Base-by-base conservation (phyloP, 2,797 vertebrate species). In the Crypturellus tataupa region DNA sequence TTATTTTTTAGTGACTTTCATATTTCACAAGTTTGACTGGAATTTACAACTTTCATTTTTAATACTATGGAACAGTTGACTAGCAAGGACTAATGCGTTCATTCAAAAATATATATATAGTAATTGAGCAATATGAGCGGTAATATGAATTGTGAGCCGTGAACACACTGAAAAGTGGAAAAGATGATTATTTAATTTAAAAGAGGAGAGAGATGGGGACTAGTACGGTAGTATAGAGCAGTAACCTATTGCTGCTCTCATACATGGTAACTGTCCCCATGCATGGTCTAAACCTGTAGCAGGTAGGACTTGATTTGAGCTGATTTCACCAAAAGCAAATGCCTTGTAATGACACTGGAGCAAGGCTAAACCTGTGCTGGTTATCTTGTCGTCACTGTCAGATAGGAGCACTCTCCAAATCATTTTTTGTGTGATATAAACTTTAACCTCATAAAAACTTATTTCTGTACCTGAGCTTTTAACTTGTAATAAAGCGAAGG, bases 101-200 rank as follows among this genome's bases (percentile, higher is more conserved):
- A 29, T 49, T 49, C 9, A 39, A 39, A 37, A 42, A 47, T 69
- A 69, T 13, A 33, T 13, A 33, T 49, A 4, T 73, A 64, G 51
- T 77, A 85, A 73, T 93, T 87, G 37, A 58, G 5, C 39, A 75
- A 19, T 31, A 72, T 46, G 5, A 64, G 12, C 86, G 67, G 58
- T 68, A 84, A 82, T 76, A 55, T 67, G 79, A 49, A 79, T 21
- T n/a, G 25, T 84, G 46, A 83, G 80, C 49, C 78, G 70, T 72
- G 16, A 80, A 56, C 15, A 77, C 70, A 76, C n/a, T 91, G 63
- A 90, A 58, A 65, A 69, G 35, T 80, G 42, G 59, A 79, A 71
- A 80, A 35, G 70, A 70, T 31, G 47, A 86, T 83, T 91, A 51
- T 91, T 75, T 89, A n/a, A 80, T 85, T 87, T 89, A 82, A 72